Evolutionary conservation across 2,888 invertebrate species (phyloP), one percentile per base, ranked within the genome.

Genomic region (Dorcus parallelipipedus): DNA sequence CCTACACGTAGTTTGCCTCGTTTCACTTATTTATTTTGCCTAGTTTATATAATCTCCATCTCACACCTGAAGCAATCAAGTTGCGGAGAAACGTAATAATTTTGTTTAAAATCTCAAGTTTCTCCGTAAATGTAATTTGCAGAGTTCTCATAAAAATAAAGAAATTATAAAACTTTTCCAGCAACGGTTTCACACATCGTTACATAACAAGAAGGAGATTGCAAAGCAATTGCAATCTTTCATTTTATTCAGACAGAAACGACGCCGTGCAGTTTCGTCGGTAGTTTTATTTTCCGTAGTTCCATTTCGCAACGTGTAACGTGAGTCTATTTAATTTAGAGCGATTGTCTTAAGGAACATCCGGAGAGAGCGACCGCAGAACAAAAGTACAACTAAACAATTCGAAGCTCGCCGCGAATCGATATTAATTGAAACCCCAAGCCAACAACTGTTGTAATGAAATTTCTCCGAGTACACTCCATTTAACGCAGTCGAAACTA

Each of bases 171-270:
- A 33, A 33, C 26, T 33, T 33, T 33, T 33, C 26, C 7, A 33
- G 26, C 6, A 5, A 33, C 26, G 26, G 26, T 33, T 33, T 33
- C 26, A 33, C 26, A 33, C 26, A 33, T 33, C 26, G 26, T 33
- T 33, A 33, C 26, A 33, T 33, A 33, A 33, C 7, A 33, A 33
- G 26, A 33, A 71, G 69, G 68, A 66, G 70, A 72, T 70, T 69
- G 70, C 70, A 68, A 73, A 74, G 73, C 72, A 72, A 74, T 74
- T 72, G 67, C 67, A 63, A 66, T 68, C 73, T 33, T 33, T 33
- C 26, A 33, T 33, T 33, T 33, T 33, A 33, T 33, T 33, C 26
- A 33, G 26, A 33, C 26, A 33, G 26, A 7, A 7, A 33, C 26
- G 26, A 33, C 26, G 26, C 26, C 26, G 6, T 33, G 26, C 26